Evolutionary conservation across 2,113 vertebrate species (phyloP).

Genomic region (Leucopsar rothschildi): DNA sequence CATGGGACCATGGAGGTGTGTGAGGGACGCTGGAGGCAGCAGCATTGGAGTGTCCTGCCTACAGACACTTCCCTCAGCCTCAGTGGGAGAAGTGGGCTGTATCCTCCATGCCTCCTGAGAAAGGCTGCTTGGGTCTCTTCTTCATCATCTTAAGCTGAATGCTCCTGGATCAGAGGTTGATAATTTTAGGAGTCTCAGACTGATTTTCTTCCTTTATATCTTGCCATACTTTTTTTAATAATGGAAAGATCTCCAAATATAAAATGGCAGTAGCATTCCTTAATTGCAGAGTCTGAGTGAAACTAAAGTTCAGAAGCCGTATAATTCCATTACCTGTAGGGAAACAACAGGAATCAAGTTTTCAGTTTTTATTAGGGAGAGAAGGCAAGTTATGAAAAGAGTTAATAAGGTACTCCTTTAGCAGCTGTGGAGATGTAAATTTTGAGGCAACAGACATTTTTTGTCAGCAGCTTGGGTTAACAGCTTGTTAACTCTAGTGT

Average conservation of each 20-base stretch:
- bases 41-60: not conserved
- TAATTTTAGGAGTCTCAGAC: not conserved
- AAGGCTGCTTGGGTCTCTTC: not conserved
- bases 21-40: not conserved
- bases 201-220: not conserved
- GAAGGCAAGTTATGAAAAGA: not conserved
- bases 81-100: fast-evolving
- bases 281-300: not conserved
- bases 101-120: not conserved
- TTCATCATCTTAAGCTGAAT: not conserved
- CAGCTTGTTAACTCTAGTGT: not conserved
- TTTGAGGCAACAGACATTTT: conserved; percentile 25
- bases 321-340: not conserved
- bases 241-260: not conserved
- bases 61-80: not conserved
- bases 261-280: not conserved
- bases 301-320: not conserved
- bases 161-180: not conserved
- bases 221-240: not conserved
- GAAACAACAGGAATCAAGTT: conserved; percentile 25
- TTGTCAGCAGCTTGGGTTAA: not conserved
- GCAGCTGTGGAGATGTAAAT: conserved; percentile 19
- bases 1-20: fast-evolving
- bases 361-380: not conserved
- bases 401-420: conserved; percentile 4